Percentiles rank a stretch among this genome's conserved stretches.
phyloP scores from a whole-genome alignment of 2,797 vertebrate genomes.

The Acanthiza pusilla region DNA sequence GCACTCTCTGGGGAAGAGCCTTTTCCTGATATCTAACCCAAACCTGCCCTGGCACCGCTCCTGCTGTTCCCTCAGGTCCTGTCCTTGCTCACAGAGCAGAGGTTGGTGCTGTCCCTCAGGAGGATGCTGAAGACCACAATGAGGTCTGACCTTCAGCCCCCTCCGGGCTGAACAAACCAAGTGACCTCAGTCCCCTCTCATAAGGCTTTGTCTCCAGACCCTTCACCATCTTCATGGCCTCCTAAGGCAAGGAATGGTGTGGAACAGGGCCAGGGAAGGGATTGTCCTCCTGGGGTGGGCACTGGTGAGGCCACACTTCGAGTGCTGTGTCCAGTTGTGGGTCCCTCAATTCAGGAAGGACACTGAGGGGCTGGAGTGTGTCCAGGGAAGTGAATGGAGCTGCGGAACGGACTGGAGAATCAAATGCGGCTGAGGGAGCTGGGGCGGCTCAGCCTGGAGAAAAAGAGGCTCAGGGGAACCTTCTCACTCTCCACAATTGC shows the following conservation, averaged over 20 bases:
- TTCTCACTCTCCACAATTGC: not conserved
- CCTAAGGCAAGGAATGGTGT: not conserved
- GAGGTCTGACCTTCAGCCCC: not conserved
- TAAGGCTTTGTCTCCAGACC: not conserved
- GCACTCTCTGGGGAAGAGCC: not conserved
- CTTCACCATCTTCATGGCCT: not conserved
- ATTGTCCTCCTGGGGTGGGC: not conserved
- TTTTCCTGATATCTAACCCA: accelerated
- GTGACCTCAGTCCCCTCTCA: not conserved
- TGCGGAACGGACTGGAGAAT: not conserved
- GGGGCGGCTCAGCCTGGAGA: not conserved
- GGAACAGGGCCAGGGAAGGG: not conserved
- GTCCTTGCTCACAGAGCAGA: not conserved
- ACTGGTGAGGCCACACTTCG: accelerated
- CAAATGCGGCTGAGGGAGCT: not conserved
- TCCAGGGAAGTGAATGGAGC: not conserved
- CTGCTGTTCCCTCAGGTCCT: not conserved
- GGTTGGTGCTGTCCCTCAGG: not conserved
- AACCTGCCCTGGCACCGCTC: not conserved
- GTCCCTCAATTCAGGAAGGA: not conserved
- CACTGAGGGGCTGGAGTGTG: not conserved
- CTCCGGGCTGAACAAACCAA: not conserved
- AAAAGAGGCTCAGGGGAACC: not conserved
- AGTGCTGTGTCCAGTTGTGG: not conserved
- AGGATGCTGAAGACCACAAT: not conserved